Evolutionary conservation across 2,888 invertebrate species (phyloP), one percentile per base, ranked within the genome.

Genomic region (Palloptera scutellata): DNA sequence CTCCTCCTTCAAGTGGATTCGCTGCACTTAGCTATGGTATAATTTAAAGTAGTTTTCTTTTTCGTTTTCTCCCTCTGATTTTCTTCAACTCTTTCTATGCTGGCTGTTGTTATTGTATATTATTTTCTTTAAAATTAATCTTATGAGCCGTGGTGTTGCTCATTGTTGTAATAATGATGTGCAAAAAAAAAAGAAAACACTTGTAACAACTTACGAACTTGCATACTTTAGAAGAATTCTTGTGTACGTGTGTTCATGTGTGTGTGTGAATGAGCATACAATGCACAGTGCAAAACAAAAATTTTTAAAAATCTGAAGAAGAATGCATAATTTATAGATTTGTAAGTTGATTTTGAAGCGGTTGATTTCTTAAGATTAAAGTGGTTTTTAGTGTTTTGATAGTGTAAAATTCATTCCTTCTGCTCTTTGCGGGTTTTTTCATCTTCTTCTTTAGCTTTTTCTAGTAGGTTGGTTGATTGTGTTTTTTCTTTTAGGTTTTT

Each of bases 101-200:
- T 57, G 12, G 1, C 58, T 20, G 40, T 17, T 40, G 40, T 13
- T n/a, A 40, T n/a, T 30, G 40, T 11, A 20, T n/a, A n/a, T n/a
- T n/a, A n/a, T 5, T 40, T 30, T 42, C 19, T 58, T 43, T 60
- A 77, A 76, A 80, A 81, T 81, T 81, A 81, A 81, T 81, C 80
- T 80, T 76, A 69, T 77, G 79, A 72, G 73, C 72, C 3, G 30
- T 30, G 30, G 30, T 74, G 73, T 74, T 74, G 80, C 80, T 81
- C 80, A 81, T 81, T 80, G 81, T 81, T 81, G 79, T 79, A 82
- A 81, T 81, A 81, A 81, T 78, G 81, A 81, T 80, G 81, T 81
- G 81, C 80, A 81, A 81, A 81, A 81, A 81, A 81, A 81, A 30
- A 4, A 30, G 30, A 6, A 30, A 30, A 82, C 80, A 81, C 82